These are phyloP conservation scores for Dermolepida albohirtum DNA, from an alignment of 2,888 invertebrate species.

Conservation along the genomic window DNA sequence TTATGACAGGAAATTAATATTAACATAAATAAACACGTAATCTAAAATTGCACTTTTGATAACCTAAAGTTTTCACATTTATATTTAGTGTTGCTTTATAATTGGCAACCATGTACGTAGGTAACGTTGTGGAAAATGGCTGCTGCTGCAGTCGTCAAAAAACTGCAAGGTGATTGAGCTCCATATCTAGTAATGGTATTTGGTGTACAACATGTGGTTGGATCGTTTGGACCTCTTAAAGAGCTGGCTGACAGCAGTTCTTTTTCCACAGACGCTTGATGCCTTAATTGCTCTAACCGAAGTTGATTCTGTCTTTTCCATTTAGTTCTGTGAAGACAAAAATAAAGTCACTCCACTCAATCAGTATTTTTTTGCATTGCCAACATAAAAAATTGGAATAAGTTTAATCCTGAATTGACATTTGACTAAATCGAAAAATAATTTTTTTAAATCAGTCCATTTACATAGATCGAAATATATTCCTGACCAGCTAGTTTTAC, in stretches of 20 bases:
- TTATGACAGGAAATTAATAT: background rate
- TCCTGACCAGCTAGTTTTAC: no score
- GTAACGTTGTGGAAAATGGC: conserved; percentile 80
- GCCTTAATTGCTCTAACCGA: conserved; percentile 85
- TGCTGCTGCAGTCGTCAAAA: conserved; percentile 77
- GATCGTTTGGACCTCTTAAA: conserved; percentile 54
- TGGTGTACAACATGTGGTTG: conserved; percentile 61
- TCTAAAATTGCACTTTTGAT: conserved; percentile 33
- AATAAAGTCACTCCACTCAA: no score
- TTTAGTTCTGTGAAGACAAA: conserved; percentile 73
- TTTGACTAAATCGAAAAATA: no score
- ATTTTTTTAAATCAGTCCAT: no score
- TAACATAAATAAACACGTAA: conserved; percentile 8
- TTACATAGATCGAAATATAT: no score
- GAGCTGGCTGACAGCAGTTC: conserved; percentile 66
- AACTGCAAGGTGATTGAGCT: conserved; percentile 69
- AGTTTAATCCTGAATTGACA: no score
- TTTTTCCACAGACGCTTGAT: conserved; percentile 84
- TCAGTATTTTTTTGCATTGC: no score
- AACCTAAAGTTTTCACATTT: conserved; percentile 8
- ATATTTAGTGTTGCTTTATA: conserved; percentile 63
- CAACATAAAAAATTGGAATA: no score
- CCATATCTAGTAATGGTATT: conserved; percentile 55
- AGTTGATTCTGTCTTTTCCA: conserved; percentile 92
- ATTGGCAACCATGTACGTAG: conserved; percentile 78